Conservation (phyloP, 2,888 invertebrate genomes). For the Noctua fimbriata region DNA sequence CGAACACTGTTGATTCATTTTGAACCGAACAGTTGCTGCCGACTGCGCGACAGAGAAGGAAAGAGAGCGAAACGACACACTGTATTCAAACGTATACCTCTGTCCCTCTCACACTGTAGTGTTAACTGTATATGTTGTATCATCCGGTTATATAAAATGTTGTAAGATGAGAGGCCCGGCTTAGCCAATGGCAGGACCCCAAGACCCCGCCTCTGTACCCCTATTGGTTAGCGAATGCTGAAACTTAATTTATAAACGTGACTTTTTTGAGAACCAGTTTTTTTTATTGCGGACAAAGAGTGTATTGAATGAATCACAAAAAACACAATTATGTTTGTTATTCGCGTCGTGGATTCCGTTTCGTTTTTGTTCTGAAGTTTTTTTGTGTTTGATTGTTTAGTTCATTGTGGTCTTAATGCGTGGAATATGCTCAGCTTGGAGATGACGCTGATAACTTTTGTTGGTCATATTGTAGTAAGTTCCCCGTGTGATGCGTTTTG, state of each 20-base stretch:
- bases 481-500: slow-evolving; percentile 61
- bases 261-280: slow-evolving; percentile 88
- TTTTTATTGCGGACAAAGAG: slow-evolving; percentile 84
- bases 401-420: slow-evolving; percentile 71
- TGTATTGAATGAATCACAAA: slow-evolving; percentile 87
- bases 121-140: slow-evolving; percentile 90
- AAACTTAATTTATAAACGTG: slow-evolving; percentile 90
- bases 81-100: slow-evolving; percentile 81
- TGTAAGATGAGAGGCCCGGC: slow-evolving; percentile 82
- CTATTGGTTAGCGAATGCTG: slow-evolving; percentile 84
- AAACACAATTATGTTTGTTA: slow-evolving; percentile 90
- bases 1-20: slow-evolving; percentile 89
- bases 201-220: slow-evolving; percentile 79
- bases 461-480: slow-evolving; percentile 59
- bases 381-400: slow-evolving; percentile 81
- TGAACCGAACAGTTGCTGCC: slow-evolving; percentile 84
- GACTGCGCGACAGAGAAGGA: slow-evolving; percentile 76
- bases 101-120: slow-evolving; percentile 83
- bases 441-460: slow-evolving; percentile 73
- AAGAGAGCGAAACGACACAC: slow-evolving; percentile 85
- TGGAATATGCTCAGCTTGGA: slow-evolving; percentile 68
- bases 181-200: slow-evolving; percentile 78
- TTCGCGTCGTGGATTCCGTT: slow-evolving; percentile 82
- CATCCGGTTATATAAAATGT: slow-evolving; percentile 90
- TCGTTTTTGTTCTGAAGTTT: slow-evolving; percentile 72